Base-by-base conservation (phyloP, 2,888 invertebrate genomes). In the Dryadula phaetusa region DNA sequence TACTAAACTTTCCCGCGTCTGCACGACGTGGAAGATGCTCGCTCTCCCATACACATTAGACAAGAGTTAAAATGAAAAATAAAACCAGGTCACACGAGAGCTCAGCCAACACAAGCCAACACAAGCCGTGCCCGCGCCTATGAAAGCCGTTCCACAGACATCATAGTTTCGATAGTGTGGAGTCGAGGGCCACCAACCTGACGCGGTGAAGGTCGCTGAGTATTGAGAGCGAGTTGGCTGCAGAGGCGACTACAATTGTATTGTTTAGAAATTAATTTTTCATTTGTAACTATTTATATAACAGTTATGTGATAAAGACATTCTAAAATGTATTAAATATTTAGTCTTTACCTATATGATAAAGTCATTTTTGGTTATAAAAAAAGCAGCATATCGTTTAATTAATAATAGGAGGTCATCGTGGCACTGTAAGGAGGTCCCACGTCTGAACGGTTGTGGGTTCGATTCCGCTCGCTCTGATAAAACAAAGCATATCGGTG, bases 141-240 rank as follows among this genome's bases (percentile, higher is more conserved):
- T 28, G 18, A 16, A 37, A 62, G 62, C 52, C 6, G 62, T 25
- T 47, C 16, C 25, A 52, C 18, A 49, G 37, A 52, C 25, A 62
- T 62, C 49, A 49, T 52, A 42, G 28, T 42, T 16, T 52, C 62
- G 62, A 62, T 62, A 62, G 62, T 52, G 49, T 40, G 49, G 49
- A 49, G 49, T 25, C 62, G 37, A 37, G 54, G 20, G 37, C 54
- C 20, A n/a, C 22, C 18, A 49, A 25, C 25, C 14, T 12, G n/a
- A 49, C 25, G 20, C 25, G 3, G 16, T 16, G 32, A 32, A 32
- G 32, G 34, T 28, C 53, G 28, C 32, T 53, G 53, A 18, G 32
- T 34, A 53, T 34, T 53, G 32, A 47, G 40, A 37, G 28, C 47
- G 40, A 52, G 47, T 62, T 47, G 28, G n/a, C 20, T 32, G 3